These are phyloP conservation scores for Apolygus lucorum DNA, from an alignment of 1,140 invertebrate species.

Conservation along the genomic window DNA sequence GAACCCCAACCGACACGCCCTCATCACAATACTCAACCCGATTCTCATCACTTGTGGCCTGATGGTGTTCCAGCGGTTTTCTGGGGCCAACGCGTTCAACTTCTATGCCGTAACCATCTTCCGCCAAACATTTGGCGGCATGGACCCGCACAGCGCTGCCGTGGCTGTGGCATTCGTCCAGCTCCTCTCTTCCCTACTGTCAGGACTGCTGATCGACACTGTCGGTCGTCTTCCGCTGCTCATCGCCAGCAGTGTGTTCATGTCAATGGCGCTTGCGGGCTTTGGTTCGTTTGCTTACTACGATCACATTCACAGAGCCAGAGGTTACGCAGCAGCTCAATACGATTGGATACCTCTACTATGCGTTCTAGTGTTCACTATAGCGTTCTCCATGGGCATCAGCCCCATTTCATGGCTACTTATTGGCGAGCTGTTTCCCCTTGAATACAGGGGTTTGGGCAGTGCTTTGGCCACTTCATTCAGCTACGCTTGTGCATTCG, in stretches of 20 bases:
- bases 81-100: slow-evolving; percentile 70
- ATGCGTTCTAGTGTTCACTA: slow-evolving; percentile 72
- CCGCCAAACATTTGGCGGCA: slow-evolving; percentile 61
- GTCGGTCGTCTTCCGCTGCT: slow-evolving; percentile 66
- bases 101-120: slow-evolving; percentile 76
- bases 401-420: slow-evolving; percentile 82
- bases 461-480: slow-evolving; percentile 74
- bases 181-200: slow-evolving; percentile 64
- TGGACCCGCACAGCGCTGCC: slow-evolving; percentile 72
- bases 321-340: slow-evolving; percentile 26
- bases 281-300: slow-evolving; percentile 74
- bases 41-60: slow-evolving; percentile 69
- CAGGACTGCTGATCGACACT: slow-evolving; percentile 66
- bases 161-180: slow-evolving; percentile 70
- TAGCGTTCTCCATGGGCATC: slow-evolving; percentile 78
- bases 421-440: slow-evolving; percentile 77
- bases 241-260: slow-evolving; percentile 69
- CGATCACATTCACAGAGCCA: slow-evolving; percentile 40
- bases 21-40: slow-evolving; percentile 52
- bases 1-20: slow-evolving; percentile 39
- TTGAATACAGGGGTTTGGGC: slow-evolving; percentile 73
- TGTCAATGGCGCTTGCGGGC: slow-evolving; percentile 67
- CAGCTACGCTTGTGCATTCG: slow-evolving; percentile 79
- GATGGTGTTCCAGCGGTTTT: slow-evolving; percentile 78
- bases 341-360: slow-evolving; percentile 70